Evolutionary conservation across 2,888 invertebrate genomes (phyloP), one percentile per base, ranked within the genome.

Genomic region (Meganola albula): DNA sequence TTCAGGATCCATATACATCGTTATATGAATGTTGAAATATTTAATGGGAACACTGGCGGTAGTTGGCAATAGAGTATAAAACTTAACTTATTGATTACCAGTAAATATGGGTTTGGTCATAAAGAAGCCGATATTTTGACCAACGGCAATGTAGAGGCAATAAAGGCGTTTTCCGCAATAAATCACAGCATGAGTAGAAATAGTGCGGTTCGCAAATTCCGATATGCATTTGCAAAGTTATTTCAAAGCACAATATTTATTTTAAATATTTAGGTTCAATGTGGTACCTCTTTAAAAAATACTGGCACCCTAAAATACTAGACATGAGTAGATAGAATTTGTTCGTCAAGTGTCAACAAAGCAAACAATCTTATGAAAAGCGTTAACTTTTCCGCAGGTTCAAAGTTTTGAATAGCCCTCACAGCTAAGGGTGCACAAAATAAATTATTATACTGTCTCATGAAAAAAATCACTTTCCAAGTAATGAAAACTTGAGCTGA

Each of bases 401-500:
- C 54, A 54, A 72, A 77, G 63, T 75, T 79, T 64, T 59, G 61
- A 80, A 74, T 60, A 68, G 58, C 38, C 30, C 65, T 62, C 58
- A 44, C 54, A 51, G 61, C 62, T 54, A 54, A 63, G 71, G 70
- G 64, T 74, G n/a, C n/a, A 64, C 71, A 68, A 78, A 79, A 80
- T 85, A 79, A 84, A 80, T 82, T 82, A 84, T 84, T 83, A 80
- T 74, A 67, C 73, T 69, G 75, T 74, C 74, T 71, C 68, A 66
- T 66, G 73, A 74, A 82, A 78, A 79, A 83, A 82, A 82, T 77
- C 76, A 80, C 78, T 79, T 75, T 68, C 63, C 67, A 56, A 77
- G 78, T 84, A 84, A 84, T 84, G 82, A 85, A 85, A 85, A 78
- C 78, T 82, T 73, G 55, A 73, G 73, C 71, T 75, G 80, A 80